Evolutionary conservation across 64 coral and sea anemone species (phyloP).

Genomic region (Astreopora myriophthalma): DNA sequence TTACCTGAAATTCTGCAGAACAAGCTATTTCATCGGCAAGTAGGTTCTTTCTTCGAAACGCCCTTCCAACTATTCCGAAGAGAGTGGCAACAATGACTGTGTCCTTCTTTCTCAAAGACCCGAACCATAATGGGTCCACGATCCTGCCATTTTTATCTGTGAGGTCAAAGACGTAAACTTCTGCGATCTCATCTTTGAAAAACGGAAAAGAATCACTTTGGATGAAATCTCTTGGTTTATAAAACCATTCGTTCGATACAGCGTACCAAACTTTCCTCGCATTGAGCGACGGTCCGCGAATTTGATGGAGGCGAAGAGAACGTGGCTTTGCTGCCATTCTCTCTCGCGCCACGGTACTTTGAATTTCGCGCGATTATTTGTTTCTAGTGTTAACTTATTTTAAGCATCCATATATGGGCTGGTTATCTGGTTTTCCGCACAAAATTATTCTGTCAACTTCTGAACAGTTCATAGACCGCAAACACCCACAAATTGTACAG

Average conservation of each 20-base stretch:
- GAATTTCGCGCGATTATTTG: too few species aligned
- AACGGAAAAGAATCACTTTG: neutral
- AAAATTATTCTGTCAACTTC: too few species aligned
- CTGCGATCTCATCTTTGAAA: neutral
- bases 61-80: neutral
- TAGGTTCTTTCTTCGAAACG: neutral
- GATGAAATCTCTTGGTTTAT: neutral
- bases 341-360: too few species aligned
- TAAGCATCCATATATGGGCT: too few species aligned
- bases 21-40: neutral
- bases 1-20: neutral
- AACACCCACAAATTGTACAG: too few species aligned
- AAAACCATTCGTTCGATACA: neutral
- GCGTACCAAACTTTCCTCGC: neutral
- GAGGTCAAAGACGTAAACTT: neutral
- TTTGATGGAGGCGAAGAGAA: too few species aligned
- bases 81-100: neutral
- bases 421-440: too few species aligned
- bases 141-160: neutral
- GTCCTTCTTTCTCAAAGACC: neutral
- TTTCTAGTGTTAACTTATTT: neutral
- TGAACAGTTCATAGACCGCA: too few species aligned
- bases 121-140: neutral
- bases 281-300: neutral
- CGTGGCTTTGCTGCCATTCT: neutral